These are phyloP conservation scores for Adineta ricciae DNA, from an alignment of 2,888 invertebrate genomes.

Conservation along the genomic window DNA sequence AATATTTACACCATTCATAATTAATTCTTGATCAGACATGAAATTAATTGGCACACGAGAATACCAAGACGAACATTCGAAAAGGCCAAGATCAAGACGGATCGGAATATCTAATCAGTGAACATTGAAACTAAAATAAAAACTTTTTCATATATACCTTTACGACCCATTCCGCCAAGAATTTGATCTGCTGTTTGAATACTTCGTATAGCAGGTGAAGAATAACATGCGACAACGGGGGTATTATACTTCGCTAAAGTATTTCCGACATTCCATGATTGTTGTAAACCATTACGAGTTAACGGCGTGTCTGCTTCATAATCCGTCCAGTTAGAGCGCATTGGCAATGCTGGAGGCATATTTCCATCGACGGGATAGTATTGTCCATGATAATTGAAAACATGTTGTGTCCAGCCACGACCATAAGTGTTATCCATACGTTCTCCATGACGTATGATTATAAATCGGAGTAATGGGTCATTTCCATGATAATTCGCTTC, in stretches of 20 bases:
- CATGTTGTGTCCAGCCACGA: background rate
- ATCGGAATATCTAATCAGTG: background rate
- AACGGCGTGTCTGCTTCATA: background rate
- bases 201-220: background rate
- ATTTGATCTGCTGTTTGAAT: conserved; percentile 1
- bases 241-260: background rate
- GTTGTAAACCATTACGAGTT: background rate
- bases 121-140: too few relatives aligned
- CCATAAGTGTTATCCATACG: background rate
- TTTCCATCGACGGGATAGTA: background rate
- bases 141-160: background rate
- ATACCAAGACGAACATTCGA: background rate
- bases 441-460: conserved; percentile 13
- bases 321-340: background rate
- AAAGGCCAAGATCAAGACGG: background rate
- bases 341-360: background rate
- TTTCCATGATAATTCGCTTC: background rate
- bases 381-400: background rate
- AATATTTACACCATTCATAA: background rate
- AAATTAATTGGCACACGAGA: background rate
- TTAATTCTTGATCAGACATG: background rate
- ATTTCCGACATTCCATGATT: conserved; percentile 18
- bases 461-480: background rate
- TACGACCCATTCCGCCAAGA: background rate
- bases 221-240: background rate